Evolutionary conservation across 1,140 invertebrate species (phyloP).

Genomic region (Orchesella cincta): DNA sequence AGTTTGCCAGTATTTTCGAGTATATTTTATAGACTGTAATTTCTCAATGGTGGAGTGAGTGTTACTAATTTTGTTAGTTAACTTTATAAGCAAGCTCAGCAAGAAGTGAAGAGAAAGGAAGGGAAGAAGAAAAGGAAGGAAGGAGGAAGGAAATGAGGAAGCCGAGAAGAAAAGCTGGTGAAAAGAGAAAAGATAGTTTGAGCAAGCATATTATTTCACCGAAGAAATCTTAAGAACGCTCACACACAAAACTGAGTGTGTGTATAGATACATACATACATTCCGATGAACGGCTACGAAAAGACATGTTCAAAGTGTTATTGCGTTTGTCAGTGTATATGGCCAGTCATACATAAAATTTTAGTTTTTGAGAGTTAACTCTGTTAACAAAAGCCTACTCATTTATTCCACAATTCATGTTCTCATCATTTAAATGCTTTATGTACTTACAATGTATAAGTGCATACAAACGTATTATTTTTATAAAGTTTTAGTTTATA

Average conservation of each 20-base stretch:
- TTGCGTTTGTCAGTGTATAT: neutral
- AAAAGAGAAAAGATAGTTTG: neutral
- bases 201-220: neutral
- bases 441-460: neutral
- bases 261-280: neutral
- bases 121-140: neutral
- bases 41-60: neutral
- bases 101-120: neutral
- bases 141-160: neutral
- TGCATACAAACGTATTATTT: too few relatives aligned
- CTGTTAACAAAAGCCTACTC: neutral
- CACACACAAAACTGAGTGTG: neutral
- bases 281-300: neutral
- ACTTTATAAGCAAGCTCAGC: neutral
- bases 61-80: neutral
- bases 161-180: neutral
- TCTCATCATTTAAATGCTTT: neutral
- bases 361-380: neutral
- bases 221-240: conserved; percentile 1
- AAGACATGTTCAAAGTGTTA: neutral
- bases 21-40: too few relatives aligned
- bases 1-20: too few relatives aligned
- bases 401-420: neutral
- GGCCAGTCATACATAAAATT: neutral
- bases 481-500: neutral